Evolutionary conservation across 1,140 invertebrate species (phyloP), one percentile per base, ranked within the genome.

Genomic region (Bombus superbus): DNA sequence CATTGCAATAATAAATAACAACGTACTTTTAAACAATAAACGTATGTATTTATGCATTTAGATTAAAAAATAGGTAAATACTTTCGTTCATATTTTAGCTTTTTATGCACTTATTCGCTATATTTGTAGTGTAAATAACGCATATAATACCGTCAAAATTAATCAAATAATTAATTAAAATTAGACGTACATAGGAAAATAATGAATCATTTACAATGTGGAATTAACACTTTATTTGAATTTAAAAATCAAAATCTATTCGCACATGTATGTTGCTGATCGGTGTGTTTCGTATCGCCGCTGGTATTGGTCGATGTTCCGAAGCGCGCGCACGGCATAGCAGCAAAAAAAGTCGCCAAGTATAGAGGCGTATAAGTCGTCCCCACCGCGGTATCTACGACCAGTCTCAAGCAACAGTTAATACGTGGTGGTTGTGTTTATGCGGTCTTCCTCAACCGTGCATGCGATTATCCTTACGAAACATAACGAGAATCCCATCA

Each of bases 291-390:
- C 38, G 66, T 79, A 35, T 84, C 73, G 25, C 22, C 32, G 44
- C 28, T 25, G 32, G 78, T 47, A 81, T 85, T 85, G 78, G 82
- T 69, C 82, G 74, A 69, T 72, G 76, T 72, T 57, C 18, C 25
- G 76, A 80, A 84, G 69, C 62, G 62, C 40, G 75, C 69, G 57
- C 81, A 73, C 47, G 38, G 71, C 25, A n/a, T 64, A 76, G 62
- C 72, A 64, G 59, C 40, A 40, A 80, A 72, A 53, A 79, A 74
- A 73, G 69, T 85, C 77, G 83, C 57, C 15, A 72, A 83, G 85
- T 69, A 82, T 40, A 69, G 59, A 47, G n/a, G 57, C 68, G 84
- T 88, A 89, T 89, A 89, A 88, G 87, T 83, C 40, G 71, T 77
- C 77, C 77, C 64, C 66, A 59, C 38, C 68, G 72, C 18, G 15